Evolutionary conservation across 2,113 vertebrate genomes (phyloP).

Genomic region (Pluvialis apricaria): DNA sequence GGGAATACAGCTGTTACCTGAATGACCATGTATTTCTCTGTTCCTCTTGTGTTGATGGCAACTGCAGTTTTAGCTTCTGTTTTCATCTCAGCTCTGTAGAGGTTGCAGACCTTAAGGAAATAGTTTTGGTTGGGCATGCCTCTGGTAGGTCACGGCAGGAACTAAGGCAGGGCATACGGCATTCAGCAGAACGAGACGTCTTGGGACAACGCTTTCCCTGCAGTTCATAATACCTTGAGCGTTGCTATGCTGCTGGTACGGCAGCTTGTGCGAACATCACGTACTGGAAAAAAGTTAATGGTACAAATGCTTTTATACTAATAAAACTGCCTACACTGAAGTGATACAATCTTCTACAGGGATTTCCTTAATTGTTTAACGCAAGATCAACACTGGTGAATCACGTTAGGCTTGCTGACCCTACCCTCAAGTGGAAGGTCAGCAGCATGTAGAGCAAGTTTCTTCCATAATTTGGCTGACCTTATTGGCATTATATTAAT

Average conservation of each 20-base stretch:
- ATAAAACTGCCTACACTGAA: not conserved
- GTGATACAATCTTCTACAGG: not conserved
- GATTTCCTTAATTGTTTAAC: not conserved
- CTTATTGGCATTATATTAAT: not conserved
- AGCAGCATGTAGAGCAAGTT: not conserved
- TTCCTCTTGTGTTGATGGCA: not conserved
- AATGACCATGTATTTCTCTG: not conserved
- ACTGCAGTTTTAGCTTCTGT: not conserved
- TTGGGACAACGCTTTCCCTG: not conserved
- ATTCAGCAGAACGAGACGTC: not conserved
- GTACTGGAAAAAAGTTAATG: not conserved
- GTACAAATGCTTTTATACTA: not conserved
- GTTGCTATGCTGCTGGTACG: not conserved
- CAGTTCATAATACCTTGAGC: not conserved
- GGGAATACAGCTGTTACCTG: not conserved
- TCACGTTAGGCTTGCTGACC: not conserved
- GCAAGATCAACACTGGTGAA: not conserved
- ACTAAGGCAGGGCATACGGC: not conserved
- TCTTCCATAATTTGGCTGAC: not conserved
- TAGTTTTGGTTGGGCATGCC: not conserved
- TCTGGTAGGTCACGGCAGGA: not conserved
- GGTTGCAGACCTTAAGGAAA: not conserved
- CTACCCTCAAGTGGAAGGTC: not conserved
- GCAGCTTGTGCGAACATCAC: not conserved
- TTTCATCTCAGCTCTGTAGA: not conserved